phyloP scores from a whole-genome alignment of 2,113 vertebrate species.

The Pitta sordida region DNA sequence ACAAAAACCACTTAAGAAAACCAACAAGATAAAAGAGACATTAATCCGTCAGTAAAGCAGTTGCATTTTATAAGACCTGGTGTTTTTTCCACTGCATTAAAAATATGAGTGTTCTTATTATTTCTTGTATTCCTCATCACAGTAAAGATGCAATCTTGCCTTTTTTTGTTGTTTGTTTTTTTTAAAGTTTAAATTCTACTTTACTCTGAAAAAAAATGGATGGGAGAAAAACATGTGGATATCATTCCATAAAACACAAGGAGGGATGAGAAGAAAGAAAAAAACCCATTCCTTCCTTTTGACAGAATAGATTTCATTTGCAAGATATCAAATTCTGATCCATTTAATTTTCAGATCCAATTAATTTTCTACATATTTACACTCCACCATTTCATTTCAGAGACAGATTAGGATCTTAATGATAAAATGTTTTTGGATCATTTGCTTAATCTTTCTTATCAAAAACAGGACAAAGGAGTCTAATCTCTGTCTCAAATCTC shows the following conservation, averaged over 20 bases:
- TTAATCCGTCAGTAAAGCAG: not conserved
- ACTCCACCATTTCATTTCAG: not conserved
- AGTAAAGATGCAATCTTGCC: fast-evolving
- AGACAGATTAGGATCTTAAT: not conserved
- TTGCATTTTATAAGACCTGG: not conserved
- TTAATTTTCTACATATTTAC: not conserved
- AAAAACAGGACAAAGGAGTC: not conserved
- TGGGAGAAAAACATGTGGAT: not conserved
- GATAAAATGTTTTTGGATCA: not conserved
- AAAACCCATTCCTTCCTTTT: not conserved
- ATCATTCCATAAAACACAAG: not conserved
- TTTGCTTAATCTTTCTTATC: not conserved
- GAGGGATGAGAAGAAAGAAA: fast-evolving
- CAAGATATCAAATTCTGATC: not conserved
- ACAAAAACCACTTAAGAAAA: not conserved
- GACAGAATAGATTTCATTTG: not conserved
- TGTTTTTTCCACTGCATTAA: not conserved
- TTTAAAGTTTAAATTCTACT: not conserved
- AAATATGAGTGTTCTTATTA: not conserved
- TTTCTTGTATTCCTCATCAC: not conserved
- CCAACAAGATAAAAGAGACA: not conserved
- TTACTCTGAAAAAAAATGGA: not conserved
- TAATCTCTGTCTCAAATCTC: not conserved
- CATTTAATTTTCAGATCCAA: not conserved
- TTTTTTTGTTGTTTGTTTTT: not conserved